Base-by-base conservation (phyloP, 2,888 invertebrate genomes). In the Gastrophysa polygoni region DNA sequence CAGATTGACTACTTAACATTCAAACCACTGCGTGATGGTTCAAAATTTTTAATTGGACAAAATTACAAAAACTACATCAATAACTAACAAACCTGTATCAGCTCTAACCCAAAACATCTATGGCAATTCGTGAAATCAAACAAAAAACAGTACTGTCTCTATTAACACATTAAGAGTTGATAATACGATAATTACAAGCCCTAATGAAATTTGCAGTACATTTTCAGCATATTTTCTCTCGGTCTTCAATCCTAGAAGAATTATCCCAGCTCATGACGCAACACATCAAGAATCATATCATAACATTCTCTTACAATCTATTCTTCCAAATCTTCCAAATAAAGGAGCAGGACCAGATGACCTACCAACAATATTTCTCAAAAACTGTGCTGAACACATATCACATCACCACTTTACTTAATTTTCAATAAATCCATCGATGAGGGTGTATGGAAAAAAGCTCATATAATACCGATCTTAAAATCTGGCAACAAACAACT, bases 21-120 rank as follows among this genome's bases (percentile, higher is more conserved):
- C 17, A 44, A 44, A 44, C 17, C 10, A 44, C 17, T 44, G 17
- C 14, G 44, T 6, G 44, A 10, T 28, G 4, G 28, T 28, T 28
- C 28, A 29, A n/a, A n/a, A n/a, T n/a, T n/a, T n/a, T n/a, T n/a
- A n/a, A n/a, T n/a, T n/a, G n/a, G n/a, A n/a, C n/a, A 50, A 14
- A 8, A 28, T 50, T 50, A 50, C 32, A 50, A 32, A 29, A 50
- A 5, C 14, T 28, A 50, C 7, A 50, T 50, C 32, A 28, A 50
- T 29, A 2, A 32, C 24, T 50, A 28, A 4, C 24, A 50, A 28
- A 50, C 28, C 32, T 24, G 17, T 44, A 44, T 44, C 4, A 44
- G 6, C 17, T 44, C 44, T 7, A 17, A 44, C 44, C 44, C 43
- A 7, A 14, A 43, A 43, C n/a, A 43, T 43, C n/a, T 43, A 43